Base-by-base conservation (phyloP, 2,888 invertebrate genomes). In the Morpho achilles region DNA sequence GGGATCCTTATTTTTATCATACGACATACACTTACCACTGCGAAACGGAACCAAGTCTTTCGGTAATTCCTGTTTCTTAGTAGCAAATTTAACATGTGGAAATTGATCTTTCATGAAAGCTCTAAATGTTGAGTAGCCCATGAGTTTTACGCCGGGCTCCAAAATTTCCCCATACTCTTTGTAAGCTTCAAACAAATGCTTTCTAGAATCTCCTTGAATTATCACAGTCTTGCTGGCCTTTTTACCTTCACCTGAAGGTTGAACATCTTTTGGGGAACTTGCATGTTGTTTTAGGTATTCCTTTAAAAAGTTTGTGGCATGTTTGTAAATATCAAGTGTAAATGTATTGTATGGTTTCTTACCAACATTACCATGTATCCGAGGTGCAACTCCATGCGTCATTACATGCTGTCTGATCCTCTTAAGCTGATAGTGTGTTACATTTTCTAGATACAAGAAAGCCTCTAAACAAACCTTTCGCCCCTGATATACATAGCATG, bases 41-140 rank as follows among this genome's bases (percentile, higher is more conserved):
- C 91, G 88, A 79, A 91, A 91, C 4, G 91, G 91, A 57, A 90
- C 83, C 79, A 87, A 77, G 23, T 91, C 90, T 69, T 91, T 91
- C 5, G 87, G 82, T 56, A 89, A 66, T 57, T 91, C 87, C 63
- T 89, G 85, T 66, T 89, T 91, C 70, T 93, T 93, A 0, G 93
- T 92, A 62, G 94, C 94, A 73, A 95, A 95, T 74, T 94, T 94
- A 5, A 95, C 94, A 70, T 95, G 94, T 1, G 95, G 95, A 78
- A 95, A 96, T 74, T 95, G 95, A 69, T 95, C 95, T 75, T 95
- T 95, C 94, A 96, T 94, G 74, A 95, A 96, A 69, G 95, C 94
- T 63, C 95, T 89, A 83, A 96, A 96, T 8, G 95, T 95, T 1
- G 95, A 95, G 71, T 95, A 96, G 0, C 95, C 95, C 95, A 96